Percentiles rank a stretch among this genome's conserved stretches.
Conservation (phyloP, 2,888 invertebrate species). For the Carpatolechia fugitivella region DNA sequence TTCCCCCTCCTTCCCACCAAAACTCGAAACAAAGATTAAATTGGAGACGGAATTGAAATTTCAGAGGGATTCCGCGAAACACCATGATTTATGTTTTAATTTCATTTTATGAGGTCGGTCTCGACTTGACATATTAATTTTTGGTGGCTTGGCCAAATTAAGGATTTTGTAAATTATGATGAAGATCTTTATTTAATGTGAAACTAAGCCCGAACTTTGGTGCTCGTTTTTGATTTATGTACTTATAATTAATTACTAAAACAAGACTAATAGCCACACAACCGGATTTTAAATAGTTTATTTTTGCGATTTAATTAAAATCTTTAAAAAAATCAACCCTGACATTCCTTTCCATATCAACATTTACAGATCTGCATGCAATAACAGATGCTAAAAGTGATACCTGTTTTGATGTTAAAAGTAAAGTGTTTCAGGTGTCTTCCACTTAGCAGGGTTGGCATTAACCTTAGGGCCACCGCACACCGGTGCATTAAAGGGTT, state of each 20-base stretch:
- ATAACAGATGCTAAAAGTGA: no score
- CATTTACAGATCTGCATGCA: no score
- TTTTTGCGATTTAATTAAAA: no score
- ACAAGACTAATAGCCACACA: no score
- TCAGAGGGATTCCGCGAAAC: slow-evolving; percentile 17
- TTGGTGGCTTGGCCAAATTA: slow-evolving; percentile 1
- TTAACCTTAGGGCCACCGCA: slow-evolving; percentile 1
- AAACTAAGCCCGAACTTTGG: neutral
- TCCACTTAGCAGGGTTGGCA: slow-evolving; percentile 2
- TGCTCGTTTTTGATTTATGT: no score
- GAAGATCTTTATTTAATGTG: neutral
- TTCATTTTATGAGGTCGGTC: slow-evolving; percentile 15
- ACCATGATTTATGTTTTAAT: slow-evolving; percentile 21
- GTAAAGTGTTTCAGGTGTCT: neutral
- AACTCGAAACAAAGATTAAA: slow-evolving; percentile 22
- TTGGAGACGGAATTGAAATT: slow-evolving; percentile 22
- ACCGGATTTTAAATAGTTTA: no score
- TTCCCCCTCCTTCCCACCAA: slow-evolving; percentile 10
- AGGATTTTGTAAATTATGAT: neutral
- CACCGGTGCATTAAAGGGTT: neutral
- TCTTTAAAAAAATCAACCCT: no score
- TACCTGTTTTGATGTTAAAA: no score
- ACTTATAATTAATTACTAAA: no score
- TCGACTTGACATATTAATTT: slow-evolving; percentile 19
- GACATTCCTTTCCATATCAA: no score